Base-by-base conservation (phyloP, 2,888 invertebrate genomes). In the Diarsia dahlii region DNA sequence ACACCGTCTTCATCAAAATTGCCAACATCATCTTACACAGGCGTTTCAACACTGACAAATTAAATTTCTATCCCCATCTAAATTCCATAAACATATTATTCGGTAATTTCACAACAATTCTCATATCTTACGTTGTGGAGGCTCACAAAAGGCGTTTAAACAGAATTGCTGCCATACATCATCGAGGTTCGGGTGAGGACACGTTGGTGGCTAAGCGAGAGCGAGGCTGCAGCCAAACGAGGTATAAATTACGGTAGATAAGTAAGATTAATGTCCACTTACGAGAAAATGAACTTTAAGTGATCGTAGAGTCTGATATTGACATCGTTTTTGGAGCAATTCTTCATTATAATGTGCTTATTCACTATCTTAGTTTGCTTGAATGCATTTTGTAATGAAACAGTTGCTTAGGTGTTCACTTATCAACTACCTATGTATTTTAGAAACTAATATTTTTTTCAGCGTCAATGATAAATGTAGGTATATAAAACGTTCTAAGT, bases 141-240 rank as follows among this genome's bases (percentile, higher is more conserved):
- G 81, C 85, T 86, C 82, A 86, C 82, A 86, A 78, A 85, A 88
- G 89, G 87, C 87, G 87, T 90, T 91, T 89, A 89, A 87, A 87
- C 84, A 72, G 88, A 91, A 91, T 91, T 91, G 87, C 90, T 87
- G 82, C 82, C 88, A 91, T 92, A 91, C 84, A 90, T 91, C 90
- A 90, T 86, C 80, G 74, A 66, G 52, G 68, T 70, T 82, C 68
- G 67, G 76, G 48, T 52, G 70, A 64, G 54, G 56, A 75, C 76
- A 69, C 64, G 68, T 58, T 62, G 63, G 60, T 54, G 50, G 73
- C 77, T 81, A 76, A 78, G 78, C 75, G 76, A 63, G 71, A 76
- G 46, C 39, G 68, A 60, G 70, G 63, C 39, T 77, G 74, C 70
- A 76, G 65, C 82, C 73, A 81, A 85, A 77, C 79, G 79, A 77